phyloP scores from a whole-genome alignment of 2,797 vertebrate species.

The Chrysocyon brachyurus region DNA sequence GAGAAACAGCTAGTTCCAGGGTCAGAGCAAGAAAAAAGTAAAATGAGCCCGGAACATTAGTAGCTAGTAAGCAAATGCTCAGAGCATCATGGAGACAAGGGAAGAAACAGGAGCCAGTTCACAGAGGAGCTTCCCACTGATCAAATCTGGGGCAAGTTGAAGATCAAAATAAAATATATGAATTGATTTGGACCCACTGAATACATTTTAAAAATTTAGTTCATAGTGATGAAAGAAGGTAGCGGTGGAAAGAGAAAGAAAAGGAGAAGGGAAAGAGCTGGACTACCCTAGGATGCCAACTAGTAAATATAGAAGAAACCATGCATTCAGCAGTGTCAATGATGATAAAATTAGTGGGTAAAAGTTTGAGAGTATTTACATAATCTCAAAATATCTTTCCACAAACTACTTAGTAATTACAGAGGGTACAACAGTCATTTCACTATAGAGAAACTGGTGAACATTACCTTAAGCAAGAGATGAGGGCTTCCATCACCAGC shows the following conservation, averaged over 20 bases:
- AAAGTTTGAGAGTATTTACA: background rate
- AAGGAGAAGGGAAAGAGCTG: background rate
- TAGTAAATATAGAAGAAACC: background rate
- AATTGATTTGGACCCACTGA: background rate
- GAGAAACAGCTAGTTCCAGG: background rate
- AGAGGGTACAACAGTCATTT: background rate
- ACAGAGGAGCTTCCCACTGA: background rate
- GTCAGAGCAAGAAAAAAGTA: background rate
- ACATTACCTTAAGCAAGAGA: background rate
- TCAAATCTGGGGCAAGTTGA: background rate
- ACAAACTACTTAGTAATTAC: background rate
- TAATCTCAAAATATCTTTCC: background rate
- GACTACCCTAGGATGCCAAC: background rate
- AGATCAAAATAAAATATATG: constrained; percentile 10
- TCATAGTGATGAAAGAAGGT: background rate
- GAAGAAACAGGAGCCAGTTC: background rate
- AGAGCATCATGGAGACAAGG: background rate
- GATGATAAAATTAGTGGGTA: background rate
- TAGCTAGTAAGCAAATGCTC: background rate
- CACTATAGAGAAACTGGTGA: background rate
- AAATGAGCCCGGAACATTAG: background rate
- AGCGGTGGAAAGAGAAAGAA: background rate
- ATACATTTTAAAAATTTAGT: background rate
- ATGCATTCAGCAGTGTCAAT: background rate
- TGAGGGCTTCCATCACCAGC: background rate